Percentiles rank a stretch among this genome's conserved stretches.
These are phyloP conservation scores for Drosophila watanabei DNA, from an alignment of 1,140 invertebrate genomes.

Conservation along the genomic window DNA sequence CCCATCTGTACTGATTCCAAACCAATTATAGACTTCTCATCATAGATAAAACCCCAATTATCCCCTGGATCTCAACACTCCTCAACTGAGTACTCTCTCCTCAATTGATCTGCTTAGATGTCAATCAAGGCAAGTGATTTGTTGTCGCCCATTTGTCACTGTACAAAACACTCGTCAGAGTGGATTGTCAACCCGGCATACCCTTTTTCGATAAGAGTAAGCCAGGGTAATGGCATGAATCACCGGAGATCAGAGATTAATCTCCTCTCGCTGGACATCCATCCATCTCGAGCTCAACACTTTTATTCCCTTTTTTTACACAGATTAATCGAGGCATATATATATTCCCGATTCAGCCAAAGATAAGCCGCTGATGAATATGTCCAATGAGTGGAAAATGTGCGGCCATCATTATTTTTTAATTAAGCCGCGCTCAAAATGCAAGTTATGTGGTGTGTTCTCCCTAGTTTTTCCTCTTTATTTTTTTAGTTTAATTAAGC, in stretches of 20 bases:
- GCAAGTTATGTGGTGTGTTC: conserved; percentile 22
- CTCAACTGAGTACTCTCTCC: neutral
- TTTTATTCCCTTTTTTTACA: conserved; percentile 22
- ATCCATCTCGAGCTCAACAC: conserved; percentile 60
- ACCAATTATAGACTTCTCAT: neutral
- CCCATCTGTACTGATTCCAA: neutral
- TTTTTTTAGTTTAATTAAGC: conserved; percentile 81
- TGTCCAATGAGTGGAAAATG: conserved; percentile 57
- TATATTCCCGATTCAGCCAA: conserved; percentile 36
- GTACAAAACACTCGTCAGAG: conserved; percentile 68
- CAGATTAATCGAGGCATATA: conserved; percentile 51
- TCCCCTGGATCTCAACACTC: neutral
- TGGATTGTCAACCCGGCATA: conserved; percentile 13
- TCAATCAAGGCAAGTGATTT: conserved; percentile 68
- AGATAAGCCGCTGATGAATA: conserved; percentile 70
- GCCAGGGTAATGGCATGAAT: conserved; percentile 65
- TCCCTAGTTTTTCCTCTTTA: conserved; percentile 9
- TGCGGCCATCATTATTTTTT: conserved; percentile 47
- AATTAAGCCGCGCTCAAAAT: conserved; percentile 13
- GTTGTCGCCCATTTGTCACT: conserved; percentile 75
- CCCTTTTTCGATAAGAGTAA: conserved; percentile 47
- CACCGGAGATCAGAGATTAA: conserved; percentile 39
- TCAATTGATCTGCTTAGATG: conserved; percentile 56
- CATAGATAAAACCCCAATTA: conserved; percentile 2
- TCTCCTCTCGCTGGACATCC: conserved; percentile 21